These are phyloP conservation scores for Mugil cephalus DNA, from an alignment of 2,113 vertebrate genomes.

Conservation along the genomic window DNA sequence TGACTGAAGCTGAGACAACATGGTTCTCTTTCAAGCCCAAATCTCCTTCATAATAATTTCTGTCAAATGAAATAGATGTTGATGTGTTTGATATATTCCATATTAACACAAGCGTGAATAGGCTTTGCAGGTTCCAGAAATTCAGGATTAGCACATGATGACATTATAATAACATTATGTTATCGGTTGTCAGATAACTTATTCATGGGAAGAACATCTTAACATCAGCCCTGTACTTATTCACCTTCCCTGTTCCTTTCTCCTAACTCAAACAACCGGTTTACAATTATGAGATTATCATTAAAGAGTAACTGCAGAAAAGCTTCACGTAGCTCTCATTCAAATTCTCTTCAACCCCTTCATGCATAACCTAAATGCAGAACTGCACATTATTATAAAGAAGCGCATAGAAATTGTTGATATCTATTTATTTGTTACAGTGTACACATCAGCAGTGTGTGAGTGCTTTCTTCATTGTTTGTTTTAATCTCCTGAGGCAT, in stretches of 20 bases:
- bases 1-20: neutral
- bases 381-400: neutral
- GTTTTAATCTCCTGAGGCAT: neutral
- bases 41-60: neutral
- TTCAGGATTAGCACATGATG: too few species aligned
- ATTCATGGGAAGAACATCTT: neutral
- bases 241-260: accelerated
- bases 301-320: neutral
- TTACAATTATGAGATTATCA: neutral
- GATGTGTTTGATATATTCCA: too few species aligned
- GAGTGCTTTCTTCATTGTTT: too few species aligned
- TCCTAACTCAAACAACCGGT: constrained; percentile 1
- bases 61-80: neutral
- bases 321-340: neutral
- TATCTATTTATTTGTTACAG: neutral
- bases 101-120: too few species aligned
- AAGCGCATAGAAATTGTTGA: neutral
- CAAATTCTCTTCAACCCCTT: too few species aligned
- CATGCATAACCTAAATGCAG: neutral
- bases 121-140: too few species aligned
- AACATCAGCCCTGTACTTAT: neutral
- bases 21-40: neutral
- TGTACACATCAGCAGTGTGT: neutral
- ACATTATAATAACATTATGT: too few species aligned
- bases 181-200: too few species aligned